These are phyloP conservation scores for Dendroctonus ponderosae DNA, from an alignment of 1,140 invertebrate genomes.

Conservation along the genomic window DNA sequence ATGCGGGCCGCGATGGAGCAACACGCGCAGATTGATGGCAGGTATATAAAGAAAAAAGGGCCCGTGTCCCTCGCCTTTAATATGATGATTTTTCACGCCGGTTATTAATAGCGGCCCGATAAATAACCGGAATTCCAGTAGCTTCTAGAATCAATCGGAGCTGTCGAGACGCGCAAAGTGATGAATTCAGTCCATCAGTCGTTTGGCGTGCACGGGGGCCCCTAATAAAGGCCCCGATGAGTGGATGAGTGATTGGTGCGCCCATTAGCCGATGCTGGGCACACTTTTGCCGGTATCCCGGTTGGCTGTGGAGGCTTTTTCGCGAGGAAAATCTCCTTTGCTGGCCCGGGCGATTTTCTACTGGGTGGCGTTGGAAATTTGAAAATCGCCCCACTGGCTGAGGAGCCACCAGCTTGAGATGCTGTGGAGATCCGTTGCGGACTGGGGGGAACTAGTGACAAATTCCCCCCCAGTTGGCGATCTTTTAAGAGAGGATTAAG, in stretches of 20 bases:
- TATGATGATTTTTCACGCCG: constrained; percentile 33
- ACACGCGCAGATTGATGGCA: constrained; percentile 25
- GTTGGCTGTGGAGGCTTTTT: no score
- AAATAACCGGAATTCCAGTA: constrained; percentile 35
- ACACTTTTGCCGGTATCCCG: no score
- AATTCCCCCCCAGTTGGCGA: no score
- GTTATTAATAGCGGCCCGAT: constrained; percentile 31
- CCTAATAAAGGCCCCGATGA: constrained; percentile 32
- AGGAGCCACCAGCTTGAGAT: no score
- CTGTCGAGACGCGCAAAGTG: constrained; percentile 28
- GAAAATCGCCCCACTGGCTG: no score
- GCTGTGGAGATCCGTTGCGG: no score
- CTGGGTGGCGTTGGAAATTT: no score
- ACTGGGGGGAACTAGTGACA: no score
- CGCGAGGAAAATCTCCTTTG: no score
- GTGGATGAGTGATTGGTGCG: constrained; percentile 28
- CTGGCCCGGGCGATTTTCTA: no score
- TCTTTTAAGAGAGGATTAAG: no score
- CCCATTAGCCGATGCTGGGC: no score
- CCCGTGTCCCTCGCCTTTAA: constrained; percentile 27
- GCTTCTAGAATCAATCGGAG: constrained; percentile 36
- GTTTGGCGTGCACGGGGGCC: constrained; percentile 7
- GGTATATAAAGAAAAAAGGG: constrained; percentile 31
- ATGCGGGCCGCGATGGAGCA: constrained; percentile 19
- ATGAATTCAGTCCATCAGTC: constrained; percentile 34